A percentile compares a stretch with the other conserved stretches of the same genome.
phyloP scores from a whole-genome alignment of 2,888 invertebrate species.

The Melitaea athalia region DNA sequence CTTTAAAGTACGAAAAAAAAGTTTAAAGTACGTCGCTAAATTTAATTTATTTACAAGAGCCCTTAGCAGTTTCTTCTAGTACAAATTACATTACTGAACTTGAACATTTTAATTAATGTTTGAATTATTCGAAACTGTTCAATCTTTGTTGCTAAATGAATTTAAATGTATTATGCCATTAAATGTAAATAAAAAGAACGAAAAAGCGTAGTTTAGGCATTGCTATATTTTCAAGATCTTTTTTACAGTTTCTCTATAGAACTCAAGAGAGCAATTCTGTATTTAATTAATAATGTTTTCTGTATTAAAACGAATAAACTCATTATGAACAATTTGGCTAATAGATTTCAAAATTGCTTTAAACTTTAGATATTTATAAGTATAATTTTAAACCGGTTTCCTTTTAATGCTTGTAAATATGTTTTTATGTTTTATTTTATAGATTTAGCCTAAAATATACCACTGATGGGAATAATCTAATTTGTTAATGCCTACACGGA shows the following conservation, averaged over 20 bases:
- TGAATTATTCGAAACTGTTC: not conserved
- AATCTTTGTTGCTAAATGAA: conserved; percentile 5
- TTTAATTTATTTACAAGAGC: conserved; percentile 13
- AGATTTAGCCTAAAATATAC: too few relatives aligned
- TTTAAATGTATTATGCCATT: conserved; percentile 4
- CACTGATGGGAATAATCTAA: too few relatives aligned
- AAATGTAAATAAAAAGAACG: not conserved
- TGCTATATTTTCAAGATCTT: conserved; percentile 15
- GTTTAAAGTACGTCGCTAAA: conserved; percentile 13
- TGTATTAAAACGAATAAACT: too few relatives aligned
- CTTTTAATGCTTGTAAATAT: too few relatives aligned
- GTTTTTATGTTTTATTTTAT: too few relatives aligned
- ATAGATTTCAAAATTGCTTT: too few relatives aligned
- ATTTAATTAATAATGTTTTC: not conserved
- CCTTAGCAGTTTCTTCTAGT: not conserved
- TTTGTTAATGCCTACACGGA: too few relatives aligned
- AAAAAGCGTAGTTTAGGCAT: not conserved
- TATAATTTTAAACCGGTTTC: too few relatives aligned
- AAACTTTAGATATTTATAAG: too few relatives aligned
- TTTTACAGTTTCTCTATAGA: not conserved
- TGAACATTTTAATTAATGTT: not conserved
- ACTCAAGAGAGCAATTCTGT: not conserved
- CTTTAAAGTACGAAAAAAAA: not conserved
- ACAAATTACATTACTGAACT: conserved; percentile 7
- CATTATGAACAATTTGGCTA: too few relatives aligned